phyloP scores from a whole-genome alignment of 2,888 invertebrate species.

The Mythimna impura region DNA sequence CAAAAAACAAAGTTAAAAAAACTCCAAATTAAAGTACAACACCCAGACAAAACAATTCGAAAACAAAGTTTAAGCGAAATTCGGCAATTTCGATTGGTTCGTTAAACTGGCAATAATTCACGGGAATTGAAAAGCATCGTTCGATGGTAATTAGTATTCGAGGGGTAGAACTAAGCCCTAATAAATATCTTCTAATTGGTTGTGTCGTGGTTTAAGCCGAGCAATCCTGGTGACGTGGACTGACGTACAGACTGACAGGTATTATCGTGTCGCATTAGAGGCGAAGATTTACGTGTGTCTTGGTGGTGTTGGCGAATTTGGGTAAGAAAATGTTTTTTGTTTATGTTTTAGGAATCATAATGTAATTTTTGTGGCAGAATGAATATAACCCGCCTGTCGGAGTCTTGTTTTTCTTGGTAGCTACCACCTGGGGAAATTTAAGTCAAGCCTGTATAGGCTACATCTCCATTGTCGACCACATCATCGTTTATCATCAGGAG shows the following conservation, averaged over 20 bases:
- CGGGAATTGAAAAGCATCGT: conserved; percentile 50
- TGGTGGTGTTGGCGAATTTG: background rate
- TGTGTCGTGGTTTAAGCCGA: conserved; percentile 73
- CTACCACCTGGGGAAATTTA: too few species aligned
- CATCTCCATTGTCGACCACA: too few species aligned
- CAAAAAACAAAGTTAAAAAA: conserved; percentile 1
- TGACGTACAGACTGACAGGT: conserved; percentile 60
- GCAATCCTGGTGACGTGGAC: conserved; percentile 66
- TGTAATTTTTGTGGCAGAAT: background rate
- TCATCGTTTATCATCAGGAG: too few species aligned
- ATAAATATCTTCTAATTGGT: conserved; percentile 83
- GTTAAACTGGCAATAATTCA: conserved; percentile 55
- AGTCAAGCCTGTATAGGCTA: too few species aligned
- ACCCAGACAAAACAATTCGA: conserved; percentile 22
- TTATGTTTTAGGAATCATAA: background rate
- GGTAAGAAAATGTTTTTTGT: background rate
- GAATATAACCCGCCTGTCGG: background rate
- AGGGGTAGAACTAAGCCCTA: conserved; percentile 69
- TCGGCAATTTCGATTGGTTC: conserved; percentile 28
- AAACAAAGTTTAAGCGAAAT: conserved; percentile 33
- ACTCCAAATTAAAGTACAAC: conserved; percentile 7
- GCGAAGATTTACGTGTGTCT: conserved; percentile 44
- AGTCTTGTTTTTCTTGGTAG: too few species aligned
- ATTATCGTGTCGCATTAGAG: conserved; percentile 46
- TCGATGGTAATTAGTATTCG: conserved; percentile 63